Base-by-base conservation (phyloP, 2,888 invertebrate genomes). In the Callosobruchus maculatus region DNA sequence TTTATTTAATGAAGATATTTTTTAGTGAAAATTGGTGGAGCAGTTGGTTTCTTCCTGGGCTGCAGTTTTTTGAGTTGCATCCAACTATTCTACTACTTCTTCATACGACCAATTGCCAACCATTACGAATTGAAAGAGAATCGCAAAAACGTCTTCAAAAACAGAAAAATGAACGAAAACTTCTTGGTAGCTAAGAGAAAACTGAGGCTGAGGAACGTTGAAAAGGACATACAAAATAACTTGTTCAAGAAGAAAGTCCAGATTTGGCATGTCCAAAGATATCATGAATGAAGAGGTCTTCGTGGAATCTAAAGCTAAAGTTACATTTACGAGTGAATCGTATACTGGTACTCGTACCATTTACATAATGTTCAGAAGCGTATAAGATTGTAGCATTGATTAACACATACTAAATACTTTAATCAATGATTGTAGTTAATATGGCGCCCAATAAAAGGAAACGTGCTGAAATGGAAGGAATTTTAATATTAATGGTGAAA, bases 81-180 rank as follows among this genome's bases (percentile, higher is more conserved):
- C 66, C 73, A 78, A 74, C 21, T 70, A 71, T 75, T 79, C 69
- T 78, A 75, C 72, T 73, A 76, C 73, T 74, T 76, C 68, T 77
- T 75, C 72, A 76, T 79, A 74, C 76, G 75, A 67, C 72, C 69
- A 70, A 67, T 76, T 72, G 74, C 71, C 70, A 78, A 79, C 75
- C 75, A 76, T 73, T 73, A 73, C 26, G 76, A 31, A 13, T 9
- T 21, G 18, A 73, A 20, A 30, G 69, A 69, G 22, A 0, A 9
- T 18, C 2, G 4, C 7, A 75, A 67, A 21, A 67, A 20, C 9
- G 9, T 13, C n/a, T 66, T 20, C 9, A 75, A 73, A 67, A 68
- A 73, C 18, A 70, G 20, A 30, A 71, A 69, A 68, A 21, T 73
- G 71, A 66, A 73, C 4, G 71, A 71, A 20, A 73, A 71, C 70